Percentiles rank a stretch among this genome's conserved stretches.
phyloP scores from a whole-genome alignment of 2,113 vertebrate genomes.

The Psammodynastes pulverulentus region DNA sequence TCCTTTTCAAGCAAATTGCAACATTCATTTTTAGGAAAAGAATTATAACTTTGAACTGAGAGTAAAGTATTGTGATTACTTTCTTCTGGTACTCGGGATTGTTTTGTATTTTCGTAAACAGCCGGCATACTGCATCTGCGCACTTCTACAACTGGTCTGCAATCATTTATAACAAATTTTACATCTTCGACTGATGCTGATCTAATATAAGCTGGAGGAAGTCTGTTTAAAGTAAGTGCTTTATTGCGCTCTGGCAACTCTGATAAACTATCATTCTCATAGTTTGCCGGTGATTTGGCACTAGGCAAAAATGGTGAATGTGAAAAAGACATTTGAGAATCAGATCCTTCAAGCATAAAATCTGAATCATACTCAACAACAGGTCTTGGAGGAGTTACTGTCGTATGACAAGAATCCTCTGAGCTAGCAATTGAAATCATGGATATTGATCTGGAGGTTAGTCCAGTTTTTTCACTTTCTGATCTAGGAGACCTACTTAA shows the following conservation, averaged over 20 bases:
- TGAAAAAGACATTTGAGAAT: constrained; percentile 89
- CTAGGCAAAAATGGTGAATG: constrained; percentile 83
- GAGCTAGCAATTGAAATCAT: constrained; percentile 90
- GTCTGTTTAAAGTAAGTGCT: constrained; percentile 65
- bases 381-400: constrained; percentile 81
- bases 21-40: constrained; percentile 71
- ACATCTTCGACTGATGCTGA: constrained; percentile 85
- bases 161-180: constrained; percentile 76
- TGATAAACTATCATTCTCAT: constrained; percentile 76
- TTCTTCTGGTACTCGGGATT: constrained; percentile 71
- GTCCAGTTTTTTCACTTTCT: constrained; percentile 80
- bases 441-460: constrained; percentile 89
- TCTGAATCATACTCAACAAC: constrained; percentile 86
- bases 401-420: constrained; percentile 89
- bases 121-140: constrained; percentile 71
- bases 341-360: constrained; percentile 82
- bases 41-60: constrained; percentile 43
- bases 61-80: constrained; percentile 43
- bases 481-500: constrained; percentile 84
- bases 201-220: constrained; percentile 78
- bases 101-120: constrained; percentile 69
- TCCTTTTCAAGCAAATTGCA: constrained; percentile 63
- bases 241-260: constrained; percentile 77
- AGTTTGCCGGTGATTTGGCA: constrained; percentile 84
- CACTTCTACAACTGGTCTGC: constrained; percentile 71